phyloP scores from a whole-genome alignment of 1,140 invertebrate genomes.

The Thaumetopoea pityocampa region DNA sequence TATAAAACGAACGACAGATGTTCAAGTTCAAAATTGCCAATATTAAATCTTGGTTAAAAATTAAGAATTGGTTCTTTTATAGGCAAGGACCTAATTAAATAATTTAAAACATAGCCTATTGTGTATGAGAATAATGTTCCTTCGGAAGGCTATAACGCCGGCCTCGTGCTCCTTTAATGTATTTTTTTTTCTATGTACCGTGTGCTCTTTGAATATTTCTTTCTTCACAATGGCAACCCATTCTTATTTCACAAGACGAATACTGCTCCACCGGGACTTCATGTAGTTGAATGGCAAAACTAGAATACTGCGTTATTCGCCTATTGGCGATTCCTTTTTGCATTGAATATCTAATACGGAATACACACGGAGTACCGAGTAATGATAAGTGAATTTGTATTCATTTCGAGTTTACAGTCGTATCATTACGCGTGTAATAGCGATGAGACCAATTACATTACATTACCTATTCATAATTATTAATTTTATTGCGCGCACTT shows the following conservation, averaged over 20 bases:
- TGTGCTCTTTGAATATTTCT: constrained; percentile 24
- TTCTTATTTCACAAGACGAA: constrained; percentile 18
- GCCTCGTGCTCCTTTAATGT: constrained; percentile 19
- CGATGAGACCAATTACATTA: too few relatives aligned
- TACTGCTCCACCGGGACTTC: constrained; percentile 7
- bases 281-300: constrained; percentile 8
- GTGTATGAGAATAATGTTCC: constrained; percentile 21
- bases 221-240: constrained; percentile 14
- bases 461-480: too few relatives aligned
- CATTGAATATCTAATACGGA: too few relatives aligned
- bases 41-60: too few relatives aligned
- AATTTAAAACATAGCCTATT: constrained; percentile 11
- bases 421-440: too few relatives aligned
- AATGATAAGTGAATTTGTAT: too few relatives aligned
- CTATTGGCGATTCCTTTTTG: too few relatives aligned
- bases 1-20: too few relatives aligned
- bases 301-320: background rate
- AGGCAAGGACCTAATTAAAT: constrained; percentile 5
- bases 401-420: background rate
- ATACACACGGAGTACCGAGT: too few relatives aligned
- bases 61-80: background rate
- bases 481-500: too few relatives aligned
- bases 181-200: constrained; percentile 32
- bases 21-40: too few relatives aligned
- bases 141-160: constrained; percentile 27